phyloP scores from a whole-genome alignment of 1,140 invertebrate genomes.

The Neelides sp. region DNA sequence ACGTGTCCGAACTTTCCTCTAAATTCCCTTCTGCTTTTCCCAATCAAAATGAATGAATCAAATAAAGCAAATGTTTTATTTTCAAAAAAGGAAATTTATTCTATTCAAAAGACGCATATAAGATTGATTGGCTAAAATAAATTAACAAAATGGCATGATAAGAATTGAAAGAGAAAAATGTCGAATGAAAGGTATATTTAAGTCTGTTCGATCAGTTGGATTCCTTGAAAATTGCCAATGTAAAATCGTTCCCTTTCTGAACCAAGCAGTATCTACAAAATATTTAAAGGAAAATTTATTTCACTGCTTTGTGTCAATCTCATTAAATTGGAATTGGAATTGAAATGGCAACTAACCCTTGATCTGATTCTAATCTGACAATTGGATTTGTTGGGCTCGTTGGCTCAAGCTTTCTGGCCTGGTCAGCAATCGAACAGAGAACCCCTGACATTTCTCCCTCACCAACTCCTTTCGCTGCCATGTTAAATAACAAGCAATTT shows the following conservation, averaged over 20 bases:
- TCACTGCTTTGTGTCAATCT: neutral
- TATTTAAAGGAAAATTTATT: conserved; percentile 1
- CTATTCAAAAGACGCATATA: too few relatives aligned
- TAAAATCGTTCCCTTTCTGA: conserved; percentile 26
- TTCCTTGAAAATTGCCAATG: conserved; percentile 27
- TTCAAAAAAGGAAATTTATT: too few relatives aligned
- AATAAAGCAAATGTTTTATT: too few relatives aligned
- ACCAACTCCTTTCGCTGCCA: conserved; percentile 19
- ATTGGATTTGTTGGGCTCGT: conserved; percentile 19
- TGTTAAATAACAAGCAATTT: neutral
- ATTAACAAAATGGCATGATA: too few relatives aligned
- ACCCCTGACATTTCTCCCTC: conserved; percentile 21
- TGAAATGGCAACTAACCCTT: conserved; percentile 20
- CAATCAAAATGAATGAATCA: too few relatives aligned
- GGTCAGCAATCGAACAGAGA: conserved; percentile 24
- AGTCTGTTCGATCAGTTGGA: too few relatives aligned
- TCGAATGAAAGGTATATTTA: too few relatives aligned
- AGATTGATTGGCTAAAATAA: too few relatives aligned
- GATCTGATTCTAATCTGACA: conserved; percentile 26
- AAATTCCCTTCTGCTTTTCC: too few relatives aligned
- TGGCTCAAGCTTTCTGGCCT: conserved; percentile 29
- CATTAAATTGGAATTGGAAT: neutral
- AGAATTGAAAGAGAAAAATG: too few relatives aligned
- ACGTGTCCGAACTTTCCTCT: conserved; percentile 5
- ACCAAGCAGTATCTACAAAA: conserved; percentile 31